Evolutionary conservation across 1,140 invertebrate species (phyloP), one percentile per base, ranked within the genome.

Genomic region (Artemia franciscana): DNA sequence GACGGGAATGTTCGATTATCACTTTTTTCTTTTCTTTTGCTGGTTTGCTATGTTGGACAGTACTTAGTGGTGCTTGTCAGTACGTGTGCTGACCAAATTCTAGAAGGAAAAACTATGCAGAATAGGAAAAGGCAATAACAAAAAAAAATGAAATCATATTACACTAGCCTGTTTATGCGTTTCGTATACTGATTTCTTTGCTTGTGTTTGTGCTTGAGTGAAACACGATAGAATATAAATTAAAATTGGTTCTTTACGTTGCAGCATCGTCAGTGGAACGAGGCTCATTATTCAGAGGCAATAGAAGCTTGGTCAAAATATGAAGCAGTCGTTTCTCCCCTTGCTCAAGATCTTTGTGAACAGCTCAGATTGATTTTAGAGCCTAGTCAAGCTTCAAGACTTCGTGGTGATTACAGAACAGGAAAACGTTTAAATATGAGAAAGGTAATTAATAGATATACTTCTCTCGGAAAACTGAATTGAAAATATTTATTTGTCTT

Each of bases 381-480:
- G 76, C 95, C 95, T 0, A 94, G 91, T 0, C 84, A 90, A 69
- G 86, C 91, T 0, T 85, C 91, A 0, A 82, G 90, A 66, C 74
- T 96, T 5, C 88, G 30, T 67, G 91, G 91, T 65, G 95, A 98
- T 73, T 99, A 94, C 71, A 80, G 91, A 63, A 98, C 91, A 2
- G 96, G 96, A 5, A 89, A 91, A 67, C 78, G 96, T 26, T 84
- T 99, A 21, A 99, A 98, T 73, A 98, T 99, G 94, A 80, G 92
- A 57, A 92, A 94, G 73, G 79, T 82, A 65, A 28, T n/a, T n/a
- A n/a, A n/a, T n/a, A n/a, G n/a, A n/a, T n/a, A n/a, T n/a, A n/a
- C n/a, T n/a, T n/a, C n/a, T n/a, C n/a, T n/a, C n/a, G n/a, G n/a
- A n/a, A n/a, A n/a, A n/a, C n/a, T n/a, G n/a, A n/a, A n/a, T n/a